Conservation (phyloP, 1,140 invertebrate genomes). For the Drosophila watanabei region DNA sequence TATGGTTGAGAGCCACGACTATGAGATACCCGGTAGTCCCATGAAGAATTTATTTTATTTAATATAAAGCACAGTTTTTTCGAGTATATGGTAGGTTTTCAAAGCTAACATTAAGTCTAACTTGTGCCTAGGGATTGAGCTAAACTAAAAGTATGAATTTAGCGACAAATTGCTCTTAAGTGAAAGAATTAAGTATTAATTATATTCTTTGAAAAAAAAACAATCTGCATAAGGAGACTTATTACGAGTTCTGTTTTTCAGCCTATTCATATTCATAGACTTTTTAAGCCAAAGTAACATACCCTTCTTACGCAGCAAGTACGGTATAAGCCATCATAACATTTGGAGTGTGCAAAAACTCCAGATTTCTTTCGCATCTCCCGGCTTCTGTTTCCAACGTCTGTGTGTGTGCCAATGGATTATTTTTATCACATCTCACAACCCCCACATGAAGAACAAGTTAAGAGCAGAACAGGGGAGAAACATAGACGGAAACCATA, state of each 20-base stretch:
- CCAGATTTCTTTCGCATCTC: slow-evolving; percentile 28
- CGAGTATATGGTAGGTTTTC: background rate
- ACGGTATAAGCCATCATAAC: slow-evolving; percentile 26
- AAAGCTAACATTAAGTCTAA: background rate
- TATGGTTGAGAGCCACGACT: background rate
- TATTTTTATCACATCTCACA: slow-evolving; percentile 50
- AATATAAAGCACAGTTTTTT: background rate
- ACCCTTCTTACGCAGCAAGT: background rate
- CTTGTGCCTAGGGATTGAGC: background rate
- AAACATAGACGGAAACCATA: slow-evolving; percentile 44
- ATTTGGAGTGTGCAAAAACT: slow-evolving; percentile 50
- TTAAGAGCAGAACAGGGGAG: slow-evolving; percentile 8
- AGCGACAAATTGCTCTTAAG: background rate
- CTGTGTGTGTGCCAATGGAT: slow-evolving; percentile 36
- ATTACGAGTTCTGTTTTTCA: no score
- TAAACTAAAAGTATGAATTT: background rate
- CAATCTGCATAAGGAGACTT: no score
- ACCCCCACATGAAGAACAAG: slow-evolving; percentile 28
- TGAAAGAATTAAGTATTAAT: background rate
- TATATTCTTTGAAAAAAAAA: background rate
- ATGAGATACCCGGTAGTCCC: background rate
- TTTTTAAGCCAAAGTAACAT: background rate
- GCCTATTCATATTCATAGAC: background rate
- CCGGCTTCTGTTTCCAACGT: slow-evolving; percentile 32
- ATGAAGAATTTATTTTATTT: background rate